Evolutionary conservation across 2,797 vertebrate species (phyloP), one percentile per base, ranked within the genome.

Genomic region (Botia kubotai): DNA sequence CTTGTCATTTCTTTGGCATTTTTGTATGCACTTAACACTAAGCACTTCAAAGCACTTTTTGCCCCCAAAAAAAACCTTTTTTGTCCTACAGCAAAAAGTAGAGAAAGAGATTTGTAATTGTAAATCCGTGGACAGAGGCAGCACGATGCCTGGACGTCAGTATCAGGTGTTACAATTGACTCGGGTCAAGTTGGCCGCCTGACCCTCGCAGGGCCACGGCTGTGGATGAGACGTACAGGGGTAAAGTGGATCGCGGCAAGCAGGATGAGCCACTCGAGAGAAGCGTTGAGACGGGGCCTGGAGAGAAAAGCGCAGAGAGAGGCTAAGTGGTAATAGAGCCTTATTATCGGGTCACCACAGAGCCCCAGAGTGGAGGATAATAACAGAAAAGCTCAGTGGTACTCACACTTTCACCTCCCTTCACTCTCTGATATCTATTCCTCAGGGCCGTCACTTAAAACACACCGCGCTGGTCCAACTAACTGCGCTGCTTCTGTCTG

Each of bases 151-250:
- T 76, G 69, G 81, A 52, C 55, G 65, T 66, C 69, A 81, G 81
- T 86, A 91, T 92, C 90, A 91, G 89, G 88, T 91, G 89, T 90
- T 87, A 29, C 89, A 90, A 93, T 94, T 83, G 86, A 90, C 89
- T 81, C 2, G 29, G 92, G 91, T 94, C 91, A 90, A 92, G 92
- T 89, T 90, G 92, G 77, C 72, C 81, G 81, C 84, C 86, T 90
- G 91, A 91, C 91, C 89, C 84, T 81, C 82, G 81, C 89, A 89
- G 88, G 89, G 86, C 77, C 62, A 71, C 85, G 88, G 89, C 85
- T 87, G 80, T 74, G 6, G 88, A 85, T 90, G 91, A 91, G 88
- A 89, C 85, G 62, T 39, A 80, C 89, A 89, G 89, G 90, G 85
- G 80, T 88, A 85, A 71, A 79, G 77, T 88, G 82, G 89, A 88